Percentiles rank a stretch among this genome's conserved stretches.
Conservation (phyloP, 2,113 vertebrate genomes). For the Brienomyrus longianalis region DNA sequence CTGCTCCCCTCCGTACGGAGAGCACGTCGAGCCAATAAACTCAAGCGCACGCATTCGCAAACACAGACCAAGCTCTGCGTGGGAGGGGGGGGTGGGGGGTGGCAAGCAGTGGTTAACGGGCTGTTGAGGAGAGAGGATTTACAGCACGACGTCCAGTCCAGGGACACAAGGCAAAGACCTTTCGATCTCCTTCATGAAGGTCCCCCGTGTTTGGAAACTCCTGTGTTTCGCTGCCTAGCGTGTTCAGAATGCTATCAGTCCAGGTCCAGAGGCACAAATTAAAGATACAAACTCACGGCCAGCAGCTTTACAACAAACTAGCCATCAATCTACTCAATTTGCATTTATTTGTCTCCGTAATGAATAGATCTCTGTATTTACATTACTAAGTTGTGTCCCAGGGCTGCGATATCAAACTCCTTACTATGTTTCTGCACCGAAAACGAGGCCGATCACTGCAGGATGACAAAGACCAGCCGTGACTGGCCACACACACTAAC, state of each 20-base stretch:
- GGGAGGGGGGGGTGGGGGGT: not conserved
- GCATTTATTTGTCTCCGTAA: not conserved
- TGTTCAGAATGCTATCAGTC: not conserved
- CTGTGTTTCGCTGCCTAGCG: not conserved
- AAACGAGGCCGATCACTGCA: not conserved
- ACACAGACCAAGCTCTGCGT: slow-evolving; percentile 7
- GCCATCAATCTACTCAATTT: not conserved
- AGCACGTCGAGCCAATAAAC: not conserved
- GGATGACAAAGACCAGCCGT: not conserved
- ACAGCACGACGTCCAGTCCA: not conserved
- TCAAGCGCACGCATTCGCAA: slow-evolving; percentile 21
- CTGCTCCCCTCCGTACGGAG: not conserved
- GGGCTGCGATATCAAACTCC: not conserved
- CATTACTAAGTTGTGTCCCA: not conserved
- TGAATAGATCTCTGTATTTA: not conserved
- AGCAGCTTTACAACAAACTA: not conserved
- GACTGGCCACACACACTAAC: not conserved
- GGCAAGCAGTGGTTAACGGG: not conserved
- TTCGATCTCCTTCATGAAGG: not conserved
- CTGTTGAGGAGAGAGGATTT: not conserved
- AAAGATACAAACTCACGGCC: not conserved
- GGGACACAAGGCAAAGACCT: not conserved
- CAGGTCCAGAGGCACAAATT: not conserved
- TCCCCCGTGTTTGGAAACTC: not conserved
- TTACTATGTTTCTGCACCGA: not conserved